These are phyloP conservation scores for Electrona antarctica DNA, from an alignment of 2,113 vertebrate genomes.

Conservation along the genomic window DNA sequence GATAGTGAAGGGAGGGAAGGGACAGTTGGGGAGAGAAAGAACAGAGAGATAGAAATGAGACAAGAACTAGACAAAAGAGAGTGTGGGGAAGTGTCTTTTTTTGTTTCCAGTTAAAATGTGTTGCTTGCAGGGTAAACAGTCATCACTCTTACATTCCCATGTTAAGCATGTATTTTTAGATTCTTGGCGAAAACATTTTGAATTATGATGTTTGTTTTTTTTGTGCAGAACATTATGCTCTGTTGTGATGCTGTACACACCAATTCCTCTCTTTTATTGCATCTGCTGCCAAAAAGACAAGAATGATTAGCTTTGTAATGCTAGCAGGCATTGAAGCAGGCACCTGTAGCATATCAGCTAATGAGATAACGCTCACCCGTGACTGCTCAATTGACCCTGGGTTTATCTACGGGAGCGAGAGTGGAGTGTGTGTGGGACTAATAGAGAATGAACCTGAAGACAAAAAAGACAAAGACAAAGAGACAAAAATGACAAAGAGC, in stretches of 20 bases:
- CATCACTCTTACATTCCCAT: not conserved
- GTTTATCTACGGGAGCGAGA: not conserved
- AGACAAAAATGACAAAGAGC: not conserved
- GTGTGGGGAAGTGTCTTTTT: not conserved
- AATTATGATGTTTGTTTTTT: not conserved
- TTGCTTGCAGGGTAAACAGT: not conserved
- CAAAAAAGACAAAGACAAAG: not conserved
- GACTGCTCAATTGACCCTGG: not conserved
- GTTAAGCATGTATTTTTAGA: not conserved
- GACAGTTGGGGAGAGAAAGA: conserved; percentile 6
- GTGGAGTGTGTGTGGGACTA: not conserved
- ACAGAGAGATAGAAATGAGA: conserved; percentile 9
- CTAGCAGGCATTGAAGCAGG: not conserved
- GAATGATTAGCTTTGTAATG: not conserved
- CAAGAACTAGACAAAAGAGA: not conserved
- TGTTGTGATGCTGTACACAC: not conserved
- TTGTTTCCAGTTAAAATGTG: not conserved
- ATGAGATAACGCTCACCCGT: too few species aligned
- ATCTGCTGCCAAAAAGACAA: not conserved
- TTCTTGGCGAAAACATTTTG: not conserved
- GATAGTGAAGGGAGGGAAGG: conserved; percentile 6
- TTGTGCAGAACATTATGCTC: not conserved
- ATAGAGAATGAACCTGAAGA: not conserved
- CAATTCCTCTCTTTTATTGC: not conserved
- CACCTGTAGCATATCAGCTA: too few species aligned